phyloP scores from a whole-genome alignment of 1,140 invertebrate genomes.

The Dendroctonus valens region DNA sequence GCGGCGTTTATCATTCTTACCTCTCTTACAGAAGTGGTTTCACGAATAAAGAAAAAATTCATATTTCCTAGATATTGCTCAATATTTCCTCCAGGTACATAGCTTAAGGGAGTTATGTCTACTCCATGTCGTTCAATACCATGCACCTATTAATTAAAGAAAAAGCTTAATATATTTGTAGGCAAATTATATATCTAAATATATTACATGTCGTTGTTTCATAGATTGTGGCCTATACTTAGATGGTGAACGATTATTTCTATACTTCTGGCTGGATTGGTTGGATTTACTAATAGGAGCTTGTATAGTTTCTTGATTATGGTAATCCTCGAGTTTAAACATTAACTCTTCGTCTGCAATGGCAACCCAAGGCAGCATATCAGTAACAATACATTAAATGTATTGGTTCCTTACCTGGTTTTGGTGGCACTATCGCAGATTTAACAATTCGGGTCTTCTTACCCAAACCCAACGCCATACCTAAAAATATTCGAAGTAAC shows the following conservation, averaged over 20 bases:
- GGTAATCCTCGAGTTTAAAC: slow-evolving; percentile 72
- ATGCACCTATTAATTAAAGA: slow-evolving; percentile 53
- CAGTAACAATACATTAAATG: slow-evolving; percentile 7
- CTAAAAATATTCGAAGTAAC: slow-evolving; percentile 40
- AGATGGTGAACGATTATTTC: slow-evolving; percentile 42
- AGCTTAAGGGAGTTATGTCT: slow-evolving; percentile 81
- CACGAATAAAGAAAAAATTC: slow-evolving; percentile 94
- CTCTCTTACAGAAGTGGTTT: slow-evolving; percentile 89
- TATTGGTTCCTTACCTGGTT: slow-evolving; percentile 11
- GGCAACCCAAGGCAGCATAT: neutral
- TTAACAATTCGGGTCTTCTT: slow-evolving; percentile 53
- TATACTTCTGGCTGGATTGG: slow-evolving; percentile 35
- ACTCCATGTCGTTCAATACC: slow-evolving; percentile 71
- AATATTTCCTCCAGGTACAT: slow-evolving; percentile 76
- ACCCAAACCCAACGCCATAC: slow-evolving; percentile 71
- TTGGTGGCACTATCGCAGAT: slow-evolving; percentile 4
- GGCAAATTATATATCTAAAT: neutral
- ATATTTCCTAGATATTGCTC: slow-evolving; percentile 88
- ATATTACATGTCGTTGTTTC: slow-evolving; percentile 46
- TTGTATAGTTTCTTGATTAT: slow-evolving; percentile 45
- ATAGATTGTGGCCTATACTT: slow-evolving; percentile 36
- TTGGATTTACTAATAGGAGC: slow-evolving; percentile 26
- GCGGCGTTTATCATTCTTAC: slow-evolving; percentile 49
- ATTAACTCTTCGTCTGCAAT: slow-evolving; percentile 60
- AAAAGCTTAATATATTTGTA: slow-evolving; percentile 10